Evolutionary conservation across 2,888 invertebrate species (phyloP).

Genomic region (Ichneumoninae sp.): DNA sequence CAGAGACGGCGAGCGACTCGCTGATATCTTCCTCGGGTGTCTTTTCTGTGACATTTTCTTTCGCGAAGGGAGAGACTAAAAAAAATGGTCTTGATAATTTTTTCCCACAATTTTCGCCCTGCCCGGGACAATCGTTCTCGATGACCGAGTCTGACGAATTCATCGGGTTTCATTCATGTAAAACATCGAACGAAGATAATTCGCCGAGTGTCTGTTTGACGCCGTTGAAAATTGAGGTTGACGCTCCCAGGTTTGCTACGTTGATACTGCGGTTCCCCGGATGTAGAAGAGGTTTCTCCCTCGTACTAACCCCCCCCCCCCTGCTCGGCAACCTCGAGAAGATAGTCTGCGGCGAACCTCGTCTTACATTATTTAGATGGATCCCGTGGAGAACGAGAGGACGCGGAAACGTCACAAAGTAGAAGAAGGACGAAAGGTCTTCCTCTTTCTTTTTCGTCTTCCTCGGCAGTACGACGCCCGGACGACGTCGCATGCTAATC

Average conservation of each 20-base stretch:
- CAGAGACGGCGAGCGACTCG: slow-evolving; percentile 46
- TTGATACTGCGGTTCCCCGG: slow-evolving; percentile 65
- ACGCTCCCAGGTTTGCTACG: slow-evolving; percentile 59
- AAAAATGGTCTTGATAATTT: no score
- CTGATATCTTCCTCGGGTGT: slow-evolving; percentile 13
- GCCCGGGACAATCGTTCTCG: neutral
- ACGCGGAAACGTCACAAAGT: slow-evolving; percentile 30
- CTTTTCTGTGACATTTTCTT: no score
- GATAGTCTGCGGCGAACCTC: slow-evolving; percentile 74
- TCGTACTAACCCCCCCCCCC: slow-evolving; percentile 24
- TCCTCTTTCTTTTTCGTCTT: slow-evolving; percentile 8
- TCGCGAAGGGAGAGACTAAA: no score
- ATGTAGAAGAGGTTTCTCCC: slow-evolving; percentile 45
- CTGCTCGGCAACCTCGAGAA: slow-evolving; percentile 26
- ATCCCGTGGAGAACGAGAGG: slow-evolving; percentile 71
- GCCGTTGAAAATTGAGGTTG: slow-evolving; percentile 55
- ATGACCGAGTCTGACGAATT: neutral
- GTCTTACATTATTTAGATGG: slow-evolving; percentile 83
- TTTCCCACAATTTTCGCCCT: neutral
- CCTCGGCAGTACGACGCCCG: slow-evolving; percentile 45
- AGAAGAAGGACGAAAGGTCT: slow-evolving; percentile 25
- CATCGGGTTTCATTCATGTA: slow-evolving; percentile 15
- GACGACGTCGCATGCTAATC: slow-evolving; percentile 85
- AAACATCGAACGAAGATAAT: slow-evolving; percentile 46
- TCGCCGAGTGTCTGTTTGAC: slow-evolving; percentile 35